Evolutionary conservation across 2,113 vertebrate species (phyloP), one percentile per base, ranked within the genome.

Genomic region (Microtus pennsylvanicus): DNA sequence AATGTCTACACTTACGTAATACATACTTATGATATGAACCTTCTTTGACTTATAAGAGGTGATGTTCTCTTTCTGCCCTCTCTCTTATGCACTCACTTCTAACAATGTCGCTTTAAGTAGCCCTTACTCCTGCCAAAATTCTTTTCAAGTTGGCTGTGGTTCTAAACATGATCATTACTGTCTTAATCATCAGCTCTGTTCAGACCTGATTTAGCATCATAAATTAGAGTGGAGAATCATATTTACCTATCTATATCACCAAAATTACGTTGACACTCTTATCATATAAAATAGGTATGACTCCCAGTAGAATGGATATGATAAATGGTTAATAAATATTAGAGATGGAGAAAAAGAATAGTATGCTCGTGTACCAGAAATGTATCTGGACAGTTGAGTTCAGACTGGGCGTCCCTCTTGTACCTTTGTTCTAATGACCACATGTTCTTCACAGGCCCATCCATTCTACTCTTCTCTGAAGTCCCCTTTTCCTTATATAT

Each of bases 161-260:
- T 93, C 75, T 69, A 87, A 95, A 91, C 17, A 86, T 85, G 42
- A 76, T 22, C 38, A 47, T 50, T 91, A 81, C 9, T 92, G 17
- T 69, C 47, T 92, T 88, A 89, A 96, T 61, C 67, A 86, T 42
- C 77, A 80, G 89, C 14, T 72, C 82, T 95, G 42, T 82, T 91
- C 12, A 78, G 50, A 69, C 13, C 24, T 89, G 30, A 88, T 82
- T 80, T 75, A 82, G 90, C 65, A 74, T 67, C 92, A 91, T 50
- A 92, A 80, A 70, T 97, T 82, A 96, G 30, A 89, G 61, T 70
- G 90, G 17, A 80, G 5, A 92, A 78, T 80, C 11, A 45, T 69
- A 67, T 74, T 93, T 93, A 65, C 87, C 58, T 74, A 75, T 70
- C 50, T 38, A 87, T 16, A 14, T 89, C 12, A 89, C 69, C 4